Conservation (phyloP, 2,797 vertebrate species). For the Rousettus madagascariensis region DNA sequence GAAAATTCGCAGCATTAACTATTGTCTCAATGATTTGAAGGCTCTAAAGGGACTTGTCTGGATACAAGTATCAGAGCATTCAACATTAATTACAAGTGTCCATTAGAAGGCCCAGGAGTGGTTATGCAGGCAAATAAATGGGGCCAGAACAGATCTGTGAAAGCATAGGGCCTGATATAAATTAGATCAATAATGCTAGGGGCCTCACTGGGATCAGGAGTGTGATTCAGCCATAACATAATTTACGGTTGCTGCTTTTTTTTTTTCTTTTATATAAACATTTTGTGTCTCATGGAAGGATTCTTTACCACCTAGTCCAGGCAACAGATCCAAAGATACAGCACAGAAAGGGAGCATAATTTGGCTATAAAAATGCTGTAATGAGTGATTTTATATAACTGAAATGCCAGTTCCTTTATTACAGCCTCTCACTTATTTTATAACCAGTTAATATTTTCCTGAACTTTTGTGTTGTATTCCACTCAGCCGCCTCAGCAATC, state of each 20-base stretch:
- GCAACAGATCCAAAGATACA: slow-evolving; percentile 79
- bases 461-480: slow-evolving; percentile 82
- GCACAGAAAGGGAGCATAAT: slow-evolving; percentile 79
- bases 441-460: slow-evolving; percentile 84
- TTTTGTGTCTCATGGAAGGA: slow-evolving; percentile 39
- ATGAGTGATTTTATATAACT: slow-evolving; percentile 82
- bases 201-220: slow-evolving; percentile 56
- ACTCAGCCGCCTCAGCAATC: slow-evolving; percentile 81
- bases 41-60: neutral
- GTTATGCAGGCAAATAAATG: slow-evolving; percentile 29
- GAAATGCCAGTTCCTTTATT: slow-evolving; percentile 81
- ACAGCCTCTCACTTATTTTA: slow-evolving; percentile 83
- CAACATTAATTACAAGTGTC: slow-evolving; percentile 30
- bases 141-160: slow-evolving; percentile 3
- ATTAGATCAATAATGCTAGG: slow-evolving; percentile 50
- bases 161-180: slow-evolving; percentile 45
- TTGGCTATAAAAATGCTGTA: slow-evolving; percentile 80
- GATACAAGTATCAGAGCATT: neutral
- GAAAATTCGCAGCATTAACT: neutral
- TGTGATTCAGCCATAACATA: slow-evolving; percentile 65
- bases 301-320: slow-evolving; percentile 59
- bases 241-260: slow-evolving; percentile 71
- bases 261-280: slow-evolving; percentile 76
- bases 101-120: neutral
- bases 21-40: neutral